Evolutionary conservation across 2,888 invertebrate genomes (phyloP).

Genomic region (Zeuzera pyrina): DNA sequence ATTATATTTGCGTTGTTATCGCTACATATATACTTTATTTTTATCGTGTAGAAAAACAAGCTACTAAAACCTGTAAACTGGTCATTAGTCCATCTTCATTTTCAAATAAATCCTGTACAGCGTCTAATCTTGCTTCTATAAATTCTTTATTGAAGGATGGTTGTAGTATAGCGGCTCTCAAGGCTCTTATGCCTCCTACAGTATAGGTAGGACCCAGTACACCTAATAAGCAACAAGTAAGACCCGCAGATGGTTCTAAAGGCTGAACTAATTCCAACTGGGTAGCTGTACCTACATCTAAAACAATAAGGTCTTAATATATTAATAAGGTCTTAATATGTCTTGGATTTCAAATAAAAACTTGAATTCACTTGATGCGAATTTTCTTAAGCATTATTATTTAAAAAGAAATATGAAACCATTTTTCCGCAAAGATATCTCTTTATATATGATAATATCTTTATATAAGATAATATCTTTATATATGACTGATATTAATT

Average conservation of each 20-base stretch:
- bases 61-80: constrained; percentile 70
- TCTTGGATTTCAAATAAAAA: too few species aligned
- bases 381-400: too few species aligned
- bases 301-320: constrained; percentile 8
- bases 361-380: too few species aligned
- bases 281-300: constrained; percentile 87
- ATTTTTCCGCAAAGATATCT: too few species aligned
- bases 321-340: too few species aligned
- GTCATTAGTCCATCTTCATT: constrained; percentile 76
- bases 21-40: too few species aligned
- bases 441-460: too few species aligned
- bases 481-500: too few species aligned
- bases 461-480: too few species aligned
- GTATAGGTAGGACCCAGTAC: constrained; percentile 58
- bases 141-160: constrained; percentile 79
- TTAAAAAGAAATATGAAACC: too few species aligned
- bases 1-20: too few species aligned
- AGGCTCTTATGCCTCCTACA: constrained; percentile 80
- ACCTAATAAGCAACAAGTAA: constrained; percentile 56
- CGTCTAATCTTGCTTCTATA: constrained; percentile 80
- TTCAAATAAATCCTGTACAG: constrained; percentile 82
- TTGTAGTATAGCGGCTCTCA: constrained; percentile 86
- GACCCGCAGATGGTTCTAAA: constrained; percentile 55
- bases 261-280: constrained; percentile 81
- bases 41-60: too few species aligned